These are phyloP conservation scores for Prosopocoilus inquinatus DNA, from an alignment of 2,888 invertebrate species.

Conservation along the genomic window DNA sequence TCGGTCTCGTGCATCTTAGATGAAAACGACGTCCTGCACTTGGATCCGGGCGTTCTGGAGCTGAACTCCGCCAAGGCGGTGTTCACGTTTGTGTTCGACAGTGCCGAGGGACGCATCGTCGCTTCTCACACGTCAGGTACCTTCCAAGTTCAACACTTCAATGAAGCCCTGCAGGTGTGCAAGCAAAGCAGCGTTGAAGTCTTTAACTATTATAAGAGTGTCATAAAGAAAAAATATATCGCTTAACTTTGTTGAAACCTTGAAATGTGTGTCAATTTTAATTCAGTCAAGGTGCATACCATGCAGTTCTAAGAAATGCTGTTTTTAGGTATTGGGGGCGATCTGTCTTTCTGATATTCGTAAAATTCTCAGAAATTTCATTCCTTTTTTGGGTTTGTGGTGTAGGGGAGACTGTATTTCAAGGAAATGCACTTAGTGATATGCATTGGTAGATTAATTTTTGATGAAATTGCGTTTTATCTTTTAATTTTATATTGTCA, in stretches of 20 bases:
- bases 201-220: conserved; percentile 71
- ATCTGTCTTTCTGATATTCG: no score
- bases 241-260: background rate
- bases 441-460: no score
- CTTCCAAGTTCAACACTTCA: conserved; percentile 66
- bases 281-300: no score
- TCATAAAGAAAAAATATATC: conserved; percentile 30
- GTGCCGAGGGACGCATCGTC: conserved; percentile 56
- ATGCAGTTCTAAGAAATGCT: no score
- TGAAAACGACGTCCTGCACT: conserved; percentile 54
- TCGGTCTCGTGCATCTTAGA: conserved; percentile 74
- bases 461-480: no score
- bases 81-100: conserved; percentile 76
- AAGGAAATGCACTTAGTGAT: no score
- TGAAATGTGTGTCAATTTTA: no score
- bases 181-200: conserved; percentile 65
- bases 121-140: conserved; percentile 69
- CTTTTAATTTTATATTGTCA: no score
- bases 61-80: conserved; percentile 58
- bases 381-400: no score
- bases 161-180: conserved; percentile 64
- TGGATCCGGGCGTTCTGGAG: conserved; percentile 44
- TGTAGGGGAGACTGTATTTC: no score
- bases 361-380: no score
- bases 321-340: no score